Percentiles rank a stretch among this genome's conserved stretches.
phyloP scores from a whole-genome alignment of 2,797 vertebrate species.

The Tapera naevia region DNA sequence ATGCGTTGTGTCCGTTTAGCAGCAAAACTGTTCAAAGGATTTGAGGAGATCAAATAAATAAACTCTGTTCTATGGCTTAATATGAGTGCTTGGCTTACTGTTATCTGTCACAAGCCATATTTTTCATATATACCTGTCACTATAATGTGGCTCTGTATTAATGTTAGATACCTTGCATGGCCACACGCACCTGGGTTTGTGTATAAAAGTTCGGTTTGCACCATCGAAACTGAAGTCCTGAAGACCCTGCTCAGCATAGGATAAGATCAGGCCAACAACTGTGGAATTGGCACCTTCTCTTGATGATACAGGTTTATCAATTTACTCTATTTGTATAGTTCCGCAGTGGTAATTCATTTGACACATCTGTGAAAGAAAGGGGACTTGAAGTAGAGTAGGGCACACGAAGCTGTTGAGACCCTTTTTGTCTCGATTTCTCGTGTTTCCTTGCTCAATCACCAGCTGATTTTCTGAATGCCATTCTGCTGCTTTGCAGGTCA shows the following conservation, averaged over 20 bases:
- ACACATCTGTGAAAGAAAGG: background rate
- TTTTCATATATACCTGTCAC: background rate
- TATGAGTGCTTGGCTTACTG: slow-evolving; percentile 25
- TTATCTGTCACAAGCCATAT: background rate
- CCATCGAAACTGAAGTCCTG: background rate
- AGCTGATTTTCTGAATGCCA: background rate
- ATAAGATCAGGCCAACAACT: background rate
- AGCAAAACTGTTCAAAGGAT: slow-evolving; percentile 53
- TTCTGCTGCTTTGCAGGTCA: background rate
- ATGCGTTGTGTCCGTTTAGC: slow-evolving; percentile 47
- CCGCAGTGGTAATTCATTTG: background rate
- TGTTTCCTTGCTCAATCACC: background rate
- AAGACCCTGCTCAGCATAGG: background rate
- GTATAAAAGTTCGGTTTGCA: background rate
- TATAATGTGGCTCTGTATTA: background rate
- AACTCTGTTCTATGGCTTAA: slow-evolving; percentile 62
- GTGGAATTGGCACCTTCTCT: background rate
- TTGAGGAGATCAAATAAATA: slow-evolving; percentile 74
- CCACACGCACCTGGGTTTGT: background rate
- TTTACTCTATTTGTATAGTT: background rate
- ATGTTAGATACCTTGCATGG: fast-evolving
- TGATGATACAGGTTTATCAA: background rate
- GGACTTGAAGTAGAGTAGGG: background rate
- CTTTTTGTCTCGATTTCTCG: background rate
- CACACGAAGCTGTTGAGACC: background rate